Evolutionary conservation across 2,888 invertebrate genomes (phyloP), one percentile per base, ranked within the genome.

Genomic region (Brachylomia viminalis): DNA sequence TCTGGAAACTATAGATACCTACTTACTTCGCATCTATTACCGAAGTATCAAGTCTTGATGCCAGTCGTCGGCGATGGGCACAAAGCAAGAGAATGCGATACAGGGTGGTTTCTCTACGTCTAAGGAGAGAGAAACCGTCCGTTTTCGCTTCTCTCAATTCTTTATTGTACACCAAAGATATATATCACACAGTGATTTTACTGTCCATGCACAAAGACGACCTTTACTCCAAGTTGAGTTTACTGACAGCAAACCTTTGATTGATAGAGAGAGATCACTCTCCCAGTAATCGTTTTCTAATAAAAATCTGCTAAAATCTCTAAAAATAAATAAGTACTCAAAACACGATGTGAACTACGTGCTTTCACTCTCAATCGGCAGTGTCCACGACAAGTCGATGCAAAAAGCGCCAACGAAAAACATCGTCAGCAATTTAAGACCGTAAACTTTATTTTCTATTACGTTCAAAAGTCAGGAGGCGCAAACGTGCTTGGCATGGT

Each of bases 361-460:
- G 73, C n/a, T 66, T 66, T 52, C 2, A 81, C 38, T 69, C 8
- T 45, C 13, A 76, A 76, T 66, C 47, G 6, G 38, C 7, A 11
- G 33, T 58, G 38, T 61, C 52, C 47, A 59, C 49, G 15, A 68
- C 54, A 33, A 71, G 42, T 49, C 42, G 33, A 30, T 70, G 49
- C 67, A 64, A 83, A 79, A 79, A 72, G 23, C 23, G 52, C 45
- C 42, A 67, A 66, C 58, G 23, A 42, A 59, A 62, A 77, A 86
- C 73, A 70, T 77, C 70, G 45, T 54, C 84, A 62, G 65, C 79
- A 72, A 79, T 75, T 79, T 75, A n/a, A 73, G 73, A 73, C 54
- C 81, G 72, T 83, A 65, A 80, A 83, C 72, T 86, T 85, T 85
- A 72, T 86, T 83, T 85, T 87, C 78, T 77, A 86, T 84, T 83